A percentile compares a stretch with the other conserved stretches of the same genome.
Conservation (phyloP, 2,797 vertebrate species). For the Helarctos malayanus region DNA sequence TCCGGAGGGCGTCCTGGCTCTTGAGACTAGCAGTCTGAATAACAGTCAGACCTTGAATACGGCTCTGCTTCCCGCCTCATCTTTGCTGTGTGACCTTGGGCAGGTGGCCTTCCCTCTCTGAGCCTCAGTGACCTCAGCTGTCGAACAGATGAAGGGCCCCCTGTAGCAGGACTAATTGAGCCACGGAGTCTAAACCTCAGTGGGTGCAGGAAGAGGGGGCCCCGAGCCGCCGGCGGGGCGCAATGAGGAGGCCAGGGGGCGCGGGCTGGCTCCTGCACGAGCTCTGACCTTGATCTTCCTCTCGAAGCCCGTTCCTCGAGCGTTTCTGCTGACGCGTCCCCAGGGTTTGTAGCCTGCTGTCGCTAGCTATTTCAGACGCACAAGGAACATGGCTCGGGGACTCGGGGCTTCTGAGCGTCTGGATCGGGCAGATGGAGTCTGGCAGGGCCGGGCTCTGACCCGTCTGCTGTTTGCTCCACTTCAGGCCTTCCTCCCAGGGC, state of each 20-base stretch:
- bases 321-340: constrained; percentile 79
- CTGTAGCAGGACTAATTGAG: not conserved
- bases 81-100: constrained; percentile 29
- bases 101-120: constrained; percentile 9
- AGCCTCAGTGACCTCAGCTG: not conserved
- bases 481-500: constrained; percentile 38
- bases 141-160: not conserved
- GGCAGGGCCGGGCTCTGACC: constrained; percentile 70
- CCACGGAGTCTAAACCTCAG: not conserved
- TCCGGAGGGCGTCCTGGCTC: not conserved
- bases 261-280: not conserved
- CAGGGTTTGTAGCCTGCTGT: constrained; percentile 72
- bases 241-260: not conserved
- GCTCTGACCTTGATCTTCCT: constrained; percentile 59
- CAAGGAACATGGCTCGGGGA: constrained; percentile 58
- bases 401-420: constrained; percentile 77
- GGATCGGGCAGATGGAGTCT: constrained; percentile 85
- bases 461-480: constrained; percentile 81
- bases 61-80: not conserved
- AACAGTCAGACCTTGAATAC: not conserved
- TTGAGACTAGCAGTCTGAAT: not conserved
- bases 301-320: constrained; percentile 59
- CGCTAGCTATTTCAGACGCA: constrained; percentile 83
- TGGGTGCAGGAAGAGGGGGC: not conserved
- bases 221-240: not conserved